A percentile compares a stretch with the other conserved stretches of the same genome.
phyloP scores from a whole-genome alignment of 2,888 invertebrate genomes.

The Sinotaia quadrata region DNA sequence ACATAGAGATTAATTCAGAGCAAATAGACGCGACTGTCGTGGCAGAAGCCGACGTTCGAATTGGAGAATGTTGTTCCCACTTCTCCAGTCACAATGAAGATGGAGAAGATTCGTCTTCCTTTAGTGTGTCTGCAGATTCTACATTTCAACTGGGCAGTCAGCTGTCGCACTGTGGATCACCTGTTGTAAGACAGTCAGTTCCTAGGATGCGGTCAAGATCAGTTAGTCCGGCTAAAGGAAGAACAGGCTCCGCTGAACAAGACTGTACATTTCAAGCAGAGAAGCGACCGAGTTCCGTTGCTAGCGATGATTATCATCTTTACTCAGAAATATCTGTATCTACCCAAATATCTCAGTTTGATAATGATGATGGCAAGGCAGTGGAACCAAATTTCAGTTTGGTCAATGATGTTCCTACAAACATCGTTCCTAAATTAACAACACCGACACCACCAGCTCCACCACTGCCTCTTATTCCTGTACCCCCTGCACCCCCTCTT shows the following conservation, averaged over 20 bases:
- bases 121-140: conserved; percentile 2
- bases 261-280: neutral
- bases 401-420: neutral
- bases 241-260: neutral
- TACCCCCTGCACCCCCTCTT: conserved; percentile 11
- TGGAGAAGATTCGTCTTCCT: neutral
- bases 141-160: no score
- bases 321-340: conserved; percentile 9
- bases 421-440: neutral
- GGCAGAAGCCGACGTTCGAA: neutral
- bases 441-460: conserved; percentile 3
- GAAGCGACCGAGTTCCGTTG: neutral
- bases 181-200: neutral
- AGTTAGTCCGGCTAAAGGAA: neutral
- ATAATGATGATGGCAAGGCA: neutral
- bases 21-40: neutral
- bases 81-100: neutral
- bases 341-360: neutral
- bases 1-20: neutral
- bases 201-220: neutral
- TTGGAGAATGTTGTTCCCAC: neutral
- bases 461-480: conserved; percentile 1
- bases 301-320: conserved; percentile 23
- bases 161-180: neutral
- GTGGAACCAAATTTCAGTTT: neutral